Base-by-base conservation (phyloP, 1,140 invertebrate genomes). In the Nomia melanderi region DNA sequence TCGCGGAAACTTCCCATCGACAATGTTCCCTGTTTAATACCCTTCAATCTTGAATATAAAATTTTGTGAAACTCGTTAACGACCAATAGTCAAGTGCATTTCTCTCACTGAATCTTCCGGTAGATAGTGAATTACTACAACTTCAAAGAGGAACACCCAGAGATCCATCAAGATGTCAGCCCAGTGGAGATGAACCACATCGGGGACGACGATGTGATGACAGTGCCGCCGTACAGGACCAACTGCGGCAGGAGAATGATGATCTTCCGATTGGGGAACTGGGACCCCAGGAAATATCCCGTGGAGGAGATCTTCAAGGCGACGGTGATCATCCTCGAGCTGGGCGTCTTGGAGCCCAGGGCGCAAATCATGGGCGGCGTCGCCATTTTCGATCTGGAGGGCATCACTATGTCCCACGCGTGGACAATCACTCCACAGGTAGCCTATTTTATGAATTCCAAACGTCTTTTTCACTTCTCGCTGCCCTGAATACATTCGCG, bases 311-410 rank as follows among this genome's bases (percentile, higher is more conserved):
- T 97, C 14, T 96, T 97, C 81, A 95, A 95, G 86, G 95, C 94
- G 0, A 95, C 95, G 0, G 93, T 96, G 33, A 91, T 95, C 33
- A 91, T 96, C 20, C 88, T 97, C 12, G 96, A 97, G 85, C 87
- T 96, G 2, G 96, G 96, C 0, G 92, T 96, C 31, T 78, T 97
- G 62, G 96, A 97, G 85, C 95, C 94, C 1, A 93, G 93, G 14
- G 94, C 94, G 0, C 96, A 97, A 88, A 94, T 97, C n/a, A 88
- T 96, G 5, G 96, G 96, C 0, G 96, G 96, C 1, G 93, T 96
- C 8, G 95, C 94, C 8, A 93, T 97, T 33, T 96, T 96, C 71
- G 96, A 97, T 88, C 88, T 97, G 8, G 93, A 94, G 75, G 94
- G 95, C 57, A 93, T 97, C 47, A 93, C 94, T 0, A 93, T 96